Conservation (phyloP, 2,113 vertebrate genomes). For the Natator depressus region DNA sequence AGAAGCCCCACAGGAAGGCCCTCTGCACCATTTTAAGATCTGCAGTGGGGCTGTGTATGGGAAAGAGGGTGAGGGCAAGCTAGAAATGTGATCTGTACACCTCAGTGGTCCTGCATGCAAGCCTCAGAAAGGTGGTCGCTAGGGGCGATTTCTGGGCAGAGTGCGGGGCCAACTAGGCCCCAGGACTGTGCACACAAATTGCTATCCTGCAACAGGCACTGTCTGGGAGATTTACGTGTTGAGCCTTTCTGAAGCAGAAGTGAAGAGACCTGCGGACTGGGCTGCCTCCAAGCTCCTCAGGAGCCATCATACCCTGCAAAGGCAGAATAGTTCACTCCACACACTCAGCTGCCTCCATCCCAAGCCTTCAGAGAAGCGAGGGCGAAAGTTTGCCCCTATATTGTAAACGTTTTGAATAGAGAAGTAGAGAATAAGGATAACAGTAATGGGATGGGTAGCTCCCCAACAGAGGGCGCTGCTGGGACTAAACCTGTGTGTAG, state of each 20-base stretch:
- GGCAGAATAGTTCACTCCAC: background rate
- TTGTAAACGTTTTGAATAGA: background rate
- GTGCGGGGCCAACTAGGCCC: background rate
- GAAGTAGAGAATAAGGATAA: background rate
- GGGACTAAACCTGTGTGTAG: background rate
- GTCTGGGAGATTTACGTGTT: background rate
- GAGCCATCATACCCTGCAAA: background rate
- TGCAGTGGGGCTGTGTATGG: background rate
- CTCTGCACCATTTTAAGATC: background rate
- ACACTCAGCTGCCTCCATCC: background rate
- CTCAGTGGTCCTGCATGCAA: background rate
- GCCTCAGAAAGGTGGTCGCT: background rate
- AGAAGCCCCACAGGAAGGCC: background rate
- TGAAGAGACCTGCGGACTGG: background rate
- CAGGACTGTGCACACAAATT: too few species aligned
- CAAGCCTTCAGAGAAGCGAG: background rate
- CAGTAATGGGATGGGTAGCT: background rate
- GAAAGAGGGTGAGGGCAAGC: background rate
- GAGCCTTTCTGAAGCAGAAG: background rate
- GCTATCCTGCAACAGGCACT: background rate
- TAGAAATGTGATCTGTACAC: background rate
- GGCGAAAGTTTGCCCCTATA: background rate
- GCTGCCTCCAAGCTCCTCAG: background rate
- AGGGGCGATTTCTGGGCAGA: background rate
- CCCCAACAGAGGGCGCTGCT: background rate